phyloP scores from a whole-genome alignment of 2,888 invertebrate genomes.

The Masnerella sp. region DNA sequence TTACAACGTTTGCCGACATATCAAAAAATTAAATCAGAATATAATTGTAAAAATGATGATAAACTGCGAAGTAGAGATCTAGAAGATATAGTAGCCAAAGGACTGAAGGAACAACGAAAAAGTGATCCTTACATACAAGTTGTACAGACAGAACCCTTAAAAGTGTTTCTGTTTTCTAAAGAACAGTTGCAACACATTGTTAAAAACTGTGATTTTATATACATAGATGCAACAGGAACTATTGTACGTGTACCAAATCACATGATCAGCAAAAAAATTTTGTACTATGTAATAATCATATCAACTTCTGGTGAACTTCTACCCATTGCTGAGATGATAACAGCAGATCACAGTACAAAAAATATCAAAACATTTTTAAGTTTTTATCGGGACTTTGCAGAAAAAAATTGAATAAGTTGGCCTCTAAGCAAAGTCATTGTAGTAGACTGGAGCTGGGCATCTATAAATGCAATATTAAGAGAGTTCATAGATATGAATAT shows the following conservation, averaged over 20 bases:
- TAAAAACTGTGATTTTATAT: not conserved
- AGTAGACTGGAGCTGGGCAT: slow-evolving; percentile 7
- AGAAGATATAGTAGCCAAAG: slow-evolving; percentile 13
- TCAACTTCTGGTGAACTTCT: not conserved
- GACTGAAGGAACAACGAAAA: not conserved
- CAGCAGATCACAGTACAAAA: slow-evolving; percentile 7
- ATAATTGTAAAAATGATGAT: slow-evolving; percentile 7
- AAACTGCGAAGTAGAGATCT: slow-evolving; percentile 14
- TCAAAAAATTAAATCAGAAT: slow-evolving; percentile 7
- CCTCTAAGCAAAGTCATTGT: slow-evolving; percentile 3
- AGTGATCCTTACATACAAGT: slow-evolving; percentile 3
- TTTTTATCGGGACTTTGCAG: not conserved
- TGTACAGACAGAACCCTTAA: slow-evolving; percentile 2
- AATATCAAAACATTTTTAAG: slow-evolving; percentile 1
- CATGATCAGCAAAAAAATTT: too few species aligned
- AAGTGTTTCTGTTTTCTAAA: slow-evolving; percentile 3
- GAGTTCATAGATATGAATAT: not conserved
- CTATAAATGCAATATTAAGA: not conserved
- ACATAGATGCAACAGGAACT: slow-evolving; percentile 15
- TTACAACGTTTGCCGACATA: not conserved
- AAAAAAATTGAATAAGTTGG: not conserved
- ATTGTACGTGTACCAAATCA: too few species aligned
- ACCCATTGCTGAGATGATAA: slow-evolving; percentile 18
- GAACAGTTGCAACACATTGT: slow-evolving; percentile 5
- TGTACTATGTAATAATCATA: not conserved